These are phyloP conservation scores for Anthopleura sola DNA, from an alignment of 64 coral and sea anemone genomes.

Conservation along the genomic window DNA sequence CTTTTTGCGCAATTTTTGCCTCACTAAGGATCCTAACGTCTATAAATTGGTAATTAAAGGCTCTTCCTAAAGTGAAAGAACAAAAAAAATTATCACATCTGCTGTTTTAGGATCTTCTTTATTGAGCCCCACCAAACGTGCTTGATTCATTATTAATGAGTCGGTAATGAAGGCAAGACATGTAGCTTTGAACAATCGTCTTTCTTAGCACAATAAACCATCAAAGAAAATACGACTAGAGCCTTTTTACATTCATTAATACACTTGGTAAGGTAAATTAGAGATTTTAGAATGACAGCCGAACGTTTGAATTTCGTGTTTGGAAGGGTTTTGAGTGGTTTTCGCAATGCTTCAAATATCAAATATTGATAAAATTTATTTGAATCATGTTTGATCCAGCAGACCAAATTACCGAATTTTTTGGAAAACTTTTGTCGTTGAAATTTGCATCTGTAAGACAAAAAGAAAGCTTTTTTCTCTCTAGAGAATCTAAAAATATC, in stretches of 20 bases:
- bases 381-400: neutral
- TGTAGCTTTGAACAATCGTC: neutral
- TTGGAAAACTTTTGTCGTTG: neutral
- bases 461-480: too few relatives aligned
- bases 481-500: neutral
- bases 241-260: neutral
- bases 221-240: neutral
- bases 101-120: neutral
- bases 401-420: neutral
- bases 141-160: conserved; percentile 15
- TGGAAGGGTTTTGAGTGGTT: neutral
- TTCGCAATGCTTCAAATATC: neutral
- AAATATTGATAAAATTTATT: neutral
- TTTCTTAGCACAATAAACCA: neutral
- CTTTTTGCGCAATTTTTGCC: neutral
- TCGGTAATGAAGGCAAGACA: neutral
- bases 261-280: neutral
- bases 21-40: neutral
- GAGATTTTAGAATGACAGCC: neutral
- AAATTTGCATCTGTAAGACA: neutral
- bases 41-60: neutral
- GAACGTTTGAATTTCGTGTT: neutral
- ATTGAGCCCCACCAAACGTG: neutral
- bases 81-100: neutral
- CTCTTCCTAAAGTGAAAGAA: neutral